These are phyloP conservation scores for Oceanodroma leucorhoa DNA, from an alignment of 2,797 vertebrate species.

Conservation along the genomic window DNA sequence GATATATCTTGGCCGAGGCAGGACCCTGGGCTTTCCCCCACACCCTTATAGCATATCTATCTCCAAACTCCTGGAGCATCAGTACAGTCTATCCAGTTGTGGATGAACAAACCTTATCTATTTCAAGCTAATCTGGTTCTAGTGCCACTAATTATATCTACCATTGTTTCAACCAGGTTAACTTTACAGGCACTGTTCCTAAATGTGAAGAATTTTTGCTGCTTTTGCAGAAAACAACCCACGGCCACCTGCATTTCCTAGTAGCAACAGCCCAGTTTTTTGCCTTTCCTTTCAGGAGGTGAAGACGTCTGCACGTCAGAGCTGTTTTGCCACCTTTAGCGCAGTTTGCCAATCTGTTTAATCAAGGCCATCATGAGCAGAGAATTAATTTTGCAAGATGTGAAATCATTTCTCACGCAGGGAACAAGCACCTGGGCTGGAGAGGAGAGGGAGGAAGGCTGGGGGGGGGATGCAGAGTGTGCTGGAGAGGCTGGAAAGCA, in stretches of 20 bases:
- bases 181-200: background rate
- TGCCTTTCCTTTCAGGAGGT: background rate
- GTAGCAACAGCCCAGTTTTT: background rate
- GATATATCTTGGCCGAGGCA: background rate
- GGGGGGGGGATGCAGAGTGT: too few relatives aligned
- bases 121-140: background rate
- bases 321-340: slow-evolving; percentile 4
- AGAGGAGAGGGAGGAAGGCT: background rate
- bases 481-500: background rate
- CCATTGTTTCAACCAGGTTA: background rate
- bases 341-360: background rate
- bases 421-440: background rate
- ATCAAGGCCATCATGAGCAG: slow-evolving; percentile 5
- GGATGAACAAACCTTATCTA: background rate
- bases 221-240: background rate
- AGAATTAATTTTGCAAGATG: slow-evolving; percentile 19
- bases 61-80: background rate
- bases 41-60: rapidly evolving
- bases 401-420: background rate
- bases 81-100: rapidly evolving
- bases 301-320: background rate
- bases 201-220: background rate
- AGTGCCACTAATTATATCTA: background rate
- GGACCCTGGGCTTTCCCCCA: background rate
- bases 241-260: background rate